Evolutionary conservation across 1,140 invertebrate genomes (phyloP).

Genomic region (Drosophila yakuba): DNA sequence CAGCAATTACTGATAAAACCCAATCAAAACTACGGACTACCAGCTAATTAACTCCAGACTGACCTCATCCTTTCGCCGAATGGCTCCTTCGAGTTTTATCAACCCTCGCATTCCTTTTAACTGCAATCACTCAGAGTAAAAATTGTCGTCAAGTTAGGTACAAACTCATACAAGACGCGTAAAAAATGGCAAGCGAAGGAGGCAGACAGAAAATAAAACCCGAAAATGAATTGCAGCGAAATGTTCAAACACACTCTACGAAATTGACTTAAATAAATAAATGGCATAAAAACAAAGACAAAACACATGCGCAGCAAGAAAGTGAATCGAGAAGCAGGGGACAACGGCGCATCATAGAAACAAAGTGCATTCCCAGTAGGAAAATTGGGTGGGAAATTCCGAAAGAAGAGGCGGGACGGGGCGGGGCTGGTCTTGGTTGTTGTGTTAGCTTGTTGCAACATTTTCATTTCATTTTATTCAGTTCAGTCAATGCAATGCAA

Average conservation of each 20-base stretch:
- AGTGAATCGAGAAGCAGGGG: slow-evolving; percentile 18
- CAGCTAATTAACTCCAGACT: slow-evolving; percentile 9
- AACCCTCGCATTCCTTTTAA: not conserved
- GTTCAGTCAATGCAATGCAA: slow-evolving; percentile 38
- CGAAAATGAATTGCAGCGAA: slow-evolving; percentile 77
- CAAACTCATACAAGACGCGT: slow-evolving; percentile 32
- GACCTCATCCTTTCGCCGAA: not conserved
- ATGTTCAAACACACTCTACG: slow-evolving; percentile 80
- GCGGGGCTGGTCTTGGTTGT: not conserved
- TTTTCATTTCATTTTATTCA: slow-evolving; percentile 72
- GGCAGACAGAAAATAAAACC: slow-evolving; percentile 36
- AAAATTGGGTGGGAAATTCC: slow-evolving; percentile 4
- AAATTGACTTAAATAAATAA: slow-evolving; percentile 84
- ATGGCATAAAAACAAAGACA: slow-evolving; percentile 79
- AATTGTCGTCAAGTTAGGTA: slow-evolving; percentile 69
- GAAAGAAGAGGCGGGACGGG: no score
- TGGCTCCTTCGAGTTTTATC: not conserved
- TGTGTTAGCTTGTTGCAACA: slow-evolving; percentile 73
- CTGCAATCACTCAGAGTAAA: slow-evolving; percentile 75
- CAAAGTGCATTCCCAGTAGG: slow-evolving; percentile 53
- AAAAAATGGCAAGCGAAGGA: slow-evolving; percentile 42
- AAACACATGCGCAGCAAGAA: slow-evolving; percentile 57
- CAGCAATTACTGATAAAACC: not conserved
- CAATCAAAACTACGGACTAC: not conserved
- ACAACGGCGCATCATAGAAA: slow-evolving; percentile 47